Base-by-base conservation (phyloP, 2,888 invertebrate species). In the Subacronicta megacephala region DNA sequence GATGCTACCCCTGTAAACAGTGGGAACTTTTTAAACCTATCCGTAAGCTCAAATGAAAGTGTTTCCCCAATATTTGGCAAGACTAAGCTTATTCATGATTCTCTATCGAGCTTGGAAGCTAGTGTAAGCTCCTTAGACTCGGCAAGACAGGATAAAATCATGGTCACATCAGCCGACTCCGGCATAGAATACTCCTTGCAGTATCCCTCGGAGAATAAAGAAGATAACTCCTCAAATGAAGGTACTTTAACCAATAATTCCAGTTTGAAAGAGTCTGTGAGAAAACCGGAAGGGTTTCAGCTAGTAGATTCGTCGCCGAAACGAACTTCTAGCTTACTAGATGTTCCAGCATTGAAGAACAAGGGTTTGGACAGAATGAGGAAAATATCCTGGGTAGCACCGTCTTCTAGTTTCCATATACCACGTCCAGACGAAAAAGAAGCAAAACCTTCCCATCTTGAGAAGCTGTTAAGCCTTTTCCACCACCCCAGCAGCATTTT, bases 401-500 rank as follows among this genome's bases (percentile, higher is more conserved):
- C 95, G 0, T 90, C 94, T 1, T 78, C 93, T 1, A 89, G 92
- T 59, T 90, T 93, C 71, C 87, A 90, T 38, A 82, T 92, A 64
- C 88, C 90, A 0, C 85, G 84, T 58, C 84, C 84, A 1, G 92
- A 93, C 7, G 93, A 93, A 1, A 89, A 88, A 46, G 93, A 93
- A 12, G 72, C 82, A 0, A 94, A 94, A 61, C 95, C 95, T 0
- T 95, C 95, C 7, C 95, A 96, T 77, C 88, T 96, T 46, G 96
- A 96, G 63, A 96, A 96, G 77, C 83, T 96, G 2, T 78, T 96
- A 0, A 96, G 96, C 20, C 75, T 96, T 2, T 96, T 96, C 80
- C 96, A 96, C 66, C 95, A 96, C 80, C 95, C 96, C 0, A 93
- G 94, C 45, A 95, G 94, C 70, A 84, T 96, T 46, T 96, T 96